Base-by-base conservation (phyloP, 2,888 invertebrate genomes). In the Hemithea aestivaria region DNA sequence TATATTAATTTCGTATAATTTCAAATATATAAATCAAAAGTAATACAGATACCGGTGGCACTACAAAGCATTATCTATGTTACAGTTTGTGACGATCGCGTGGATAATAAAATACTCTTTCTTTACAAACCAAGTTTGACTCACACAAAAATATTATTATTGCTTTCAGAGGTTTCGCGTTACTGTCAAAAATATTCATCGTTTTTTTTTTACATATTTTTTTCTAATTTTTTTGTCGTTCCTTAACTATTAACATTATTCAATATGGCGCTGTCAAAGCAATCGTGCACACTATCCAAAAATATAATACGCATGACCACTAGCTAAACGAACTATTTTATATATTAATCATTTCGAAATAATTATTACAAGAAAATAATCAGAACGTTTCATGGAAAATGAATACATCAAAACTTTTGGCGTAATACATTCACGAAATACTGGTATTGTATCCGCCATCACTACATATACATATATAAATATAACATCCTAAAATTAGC, bases 401-500 rank as follows among this genome's bases (percentile, higher is more conserved):
- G 58, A 85, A 85, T 83, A 83, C 82, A 83, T 85, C 84, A 85
- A 85, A 87, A 82, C 84, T 78, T 84, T 85, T 85, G 85, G 87
- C 87, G 85, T 60, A 76, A 84, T 79, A 85, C 85, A 70, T 75
- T 67, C 77, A 53, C 77, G 84, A 83, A 85, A 84, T 84, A 85
- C 82, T 84, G 83, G 68, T 66, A 66, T 71, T 66, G 84, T 83
- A 84, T 73, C 66, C 85, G 85, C 87, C 84, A 69, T 72, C 66
- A 77, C 84, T 84, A 85, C 85, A 81, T 84, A 83, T 84, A 85
- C 76, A 87, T 85, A 85, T 85, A 83, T 85, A 87, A 87, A 87
- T 87, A 85, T 85, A 87, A 84, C 83, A 81, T 87, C 87, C 85
- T 87, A 87, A 87, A 85, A 84, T 84, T 85, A 87, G 87, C 85